Evolutionary conservation across 2,797 vertebrate genomes (phyloP), one percentile per base, ranked within the genome.

Genomic region (Notamacropus eugenii): DNA sequence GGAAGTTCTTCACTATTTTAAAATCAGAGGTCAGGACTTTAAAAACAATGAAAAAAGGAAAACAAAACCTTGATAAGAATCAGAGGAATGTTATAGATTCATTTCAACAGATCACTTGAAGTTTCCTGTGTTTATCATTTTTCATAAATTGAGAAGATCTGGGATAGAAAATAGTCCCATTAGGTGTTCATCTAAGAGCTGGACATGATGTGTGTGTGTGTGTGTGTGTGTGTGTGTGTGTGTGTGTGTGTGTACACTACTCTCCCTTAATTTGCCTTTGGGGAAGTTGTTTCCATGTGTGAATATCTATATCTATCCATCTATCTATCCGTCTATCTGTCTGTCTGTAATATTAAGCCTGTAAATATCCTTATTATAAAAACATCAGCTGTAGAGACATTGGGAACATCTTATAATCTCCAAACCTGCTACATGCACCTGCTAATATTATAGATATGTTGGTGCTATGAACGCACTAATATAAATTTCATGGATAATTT

Each of bases 401-500:
- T 95, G 95, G 94, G 92, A 96, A 95, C n/a, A 29, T 96, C 94
- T 96, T 95, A 11, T 54, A 94, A 95, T 97, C 95, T 97, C 94
- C 96, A 96, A 91, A 91, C 90, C 57, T 97, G 46, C 14, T 22
- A 57, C 52, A 95, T 95, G 92, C 22, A 50, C 74, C 94, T 93
- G 95, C 92, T 95, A 96, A 97, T 82, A 96, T 96, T 95, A 96
- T 55, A 96, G 96, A 95, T 93, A 96, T 91, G 90, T 46, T 96
- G 93, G 82, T 94, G 97, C 96, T 94, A 24, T 97, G 95, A 96
- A 95, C 90, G 94, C 95, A 96, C 95, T 96, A 96, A 97, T 98
- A 97, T 97, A 97, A 98, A 98, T 98, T 98, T 98, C 97, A 98
- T 93, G 97, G 97, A 62, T 97, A 98, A 98, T 97, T 98, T 95